phyloP scores from a whole-genome alignment of 2,888 invertebrate species.

The Crepidodera aurea region DNA sequence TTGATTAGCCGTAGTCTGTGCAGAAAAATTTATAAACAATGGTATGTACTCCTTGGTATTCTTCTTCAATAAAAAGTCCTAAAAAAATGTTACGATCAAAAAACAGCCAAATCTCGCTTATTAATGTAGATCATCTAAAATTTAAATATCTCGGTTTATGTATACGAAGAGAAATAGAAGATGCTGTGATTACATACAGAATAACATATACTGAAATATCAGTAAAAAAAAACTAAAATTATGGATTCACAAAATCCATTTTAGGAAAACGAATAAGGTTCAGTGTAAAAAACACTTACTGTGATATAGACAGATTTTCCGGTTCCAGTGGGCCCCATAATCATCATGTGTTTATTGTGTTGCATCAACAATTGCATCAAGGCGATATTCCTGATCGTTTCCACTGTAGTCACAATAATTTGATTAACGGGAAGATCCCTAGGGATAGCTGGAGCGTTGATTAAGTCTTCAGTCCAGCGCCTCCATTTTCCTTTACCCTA shows the following conservation, averaged over 20 bases:
- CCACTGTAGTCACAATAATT: constrained; percentile 92
- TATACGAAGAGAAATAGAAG: too few relatives aligned
- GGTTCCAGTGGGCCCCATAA: constrained; percentile 94
- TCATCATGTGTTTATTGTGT: constrained; percentile 83
- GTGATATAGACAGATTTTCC: constrained; percentile 92
- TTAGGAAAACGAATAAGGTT: too few relatives aligned
- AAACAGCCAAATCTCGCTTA: neutral
- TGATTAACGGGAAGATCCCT: constrained; percentile 93
- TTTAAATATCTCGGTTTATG: too few relatives aligned
- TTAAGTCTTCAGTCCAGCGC: constrained; percentile 86
- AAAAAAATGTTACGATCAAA: constrained; percentile 37
- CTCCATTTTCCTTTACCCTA: constrained; percentile 93
- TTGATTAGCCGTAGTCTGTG: constrained; percentile 92
- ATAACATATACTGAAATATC: too few relatives aligned
- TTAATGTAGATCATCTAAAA: too few relatives aligned
- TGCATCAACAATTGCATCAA: constrained; percentile 81
- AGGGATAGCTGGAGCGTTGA: constrained; percentile 78
- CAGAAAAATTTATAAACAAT: constrained; percentile 89
- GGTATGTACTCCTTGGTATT: constrained; percentile 82
- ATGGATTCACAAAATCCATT: too few relatives aligned
- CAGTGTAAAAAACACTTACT: constrained; percentile 64
- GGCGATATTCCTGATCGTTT: constrained; percentile 85
- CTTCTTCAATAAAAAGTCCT: constrained; percentile 83
- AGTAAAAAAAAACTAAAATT: too few relatives aligned
- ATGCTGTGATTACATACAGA: too few relatives aligned